Evolutionary conservation across 2,888 invertebrate species (phyloP), one percentile per base, ranked within the genome.

Genomic region (Drosophila macrospina): DNA sequence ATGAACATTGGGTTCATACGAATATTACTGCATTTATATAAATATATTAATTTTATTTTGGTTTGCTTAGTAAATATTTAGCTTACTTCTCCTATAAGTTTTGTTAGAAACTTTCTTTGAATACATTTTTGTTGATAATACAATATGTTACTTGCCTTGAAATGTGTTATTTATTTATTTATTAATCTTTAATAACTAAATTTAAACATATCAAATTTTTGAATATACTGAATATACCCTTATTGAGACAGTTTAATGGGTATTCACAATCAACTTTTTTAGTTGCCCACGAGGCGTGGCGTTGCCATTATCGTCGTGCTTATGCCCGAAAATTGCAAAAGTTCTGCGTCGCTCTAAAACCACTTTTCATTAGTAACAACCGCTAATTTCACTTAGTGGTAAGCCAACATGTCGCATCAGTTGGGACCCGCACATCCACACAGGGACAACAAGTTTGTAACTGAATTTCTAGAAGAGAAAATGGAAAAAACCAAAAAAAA

Each of bases 361-460:
- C 80, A 88, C 84, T 83, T 88, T 83, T 83, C 89, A 84, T 84
- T 87, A 87, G 86, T 71, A 88, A 72, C 75, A 88, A 88, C 84
- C 84, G 82, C 89, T 84, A 88, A 86, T 84, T 84, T 84, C 89
- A 84, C 89, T 84, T 88, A 86, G 87, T 78, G 84, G 84, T 62
- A 48, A 39, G 63, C 81, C 81, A 70, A 69, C 78, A 86, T 83
- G 85, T 88, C 75, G 72, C 84, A 71, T 65, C 70, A 66, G 63
- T 45, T 24, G 59, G 55, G 26, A 57, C 44, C 13, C 62, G 20
- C 52, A 37, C 32, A 66, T 50, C 13, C 66, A 50, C 37, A 52
- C 10, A 15, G 45, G 42, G 45, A 55, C 42, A 50, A 67, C 61
- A 78, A 81, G 68, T 81, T 81, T 84, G 55, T 42, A 81, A 70